Conservation (phyloP, 1,140 invertebrate species). For the Lanistes nyassanus region DNA sequence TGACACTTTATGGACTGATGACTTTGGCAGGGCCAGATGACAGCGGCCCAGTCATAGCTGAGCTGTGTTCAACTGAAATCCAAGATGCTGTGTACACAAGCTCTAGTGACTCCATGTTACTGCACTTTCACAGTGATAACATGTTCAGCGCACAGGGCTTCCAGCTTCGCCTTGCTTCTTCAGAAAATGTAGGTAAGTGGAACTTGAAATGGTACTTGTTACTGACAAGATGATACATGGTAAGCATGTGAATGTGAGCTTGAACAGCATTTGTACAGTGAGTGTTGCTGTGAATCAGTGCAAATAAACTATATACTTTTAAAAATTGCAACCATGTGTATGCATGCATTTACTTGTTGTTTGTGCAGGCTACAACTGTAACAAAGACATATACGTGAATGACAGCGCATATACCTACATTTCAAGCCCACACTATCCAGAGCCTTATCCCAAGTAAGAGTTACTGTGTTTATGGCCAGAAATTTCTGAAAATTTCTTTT, state of each 20-base stretch:
- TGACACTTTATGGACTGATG: too few species aligned
- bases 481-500: too few species aligned
- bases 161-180: neutral
- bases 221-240: too few species aligned
- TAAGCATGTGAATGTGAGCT: too few species aligned
- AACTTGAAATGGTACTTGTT: neutral
- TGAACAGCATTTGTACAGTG: too few species aligned
- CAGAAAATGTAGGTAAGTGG: neutral
- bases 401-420: neutral
- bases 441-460: constrained; percentile 10
- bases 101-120: neutral
- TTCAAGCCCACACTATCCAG: constrained; percentile 4
- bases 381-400: neutral
- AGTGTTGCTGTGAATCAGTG: too few species aligned
- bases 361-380: neutral
- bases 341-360: neutral
- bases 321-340: neutral
- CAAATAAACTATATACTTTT: too few species aligned
- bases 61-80: neutral
- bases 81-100: neutral
- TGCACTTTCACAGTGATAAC: constrained; percentile 6
- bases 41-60: constrained; percentile 1
- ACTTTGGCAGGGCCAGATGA: constrained; percentile 2
- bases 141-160: neutral
- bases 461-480: too few species aligned